phyloP scores from a whole-genome alignment of 1,140 invertebrate genomes.

The Linepithema humile region DNA sequence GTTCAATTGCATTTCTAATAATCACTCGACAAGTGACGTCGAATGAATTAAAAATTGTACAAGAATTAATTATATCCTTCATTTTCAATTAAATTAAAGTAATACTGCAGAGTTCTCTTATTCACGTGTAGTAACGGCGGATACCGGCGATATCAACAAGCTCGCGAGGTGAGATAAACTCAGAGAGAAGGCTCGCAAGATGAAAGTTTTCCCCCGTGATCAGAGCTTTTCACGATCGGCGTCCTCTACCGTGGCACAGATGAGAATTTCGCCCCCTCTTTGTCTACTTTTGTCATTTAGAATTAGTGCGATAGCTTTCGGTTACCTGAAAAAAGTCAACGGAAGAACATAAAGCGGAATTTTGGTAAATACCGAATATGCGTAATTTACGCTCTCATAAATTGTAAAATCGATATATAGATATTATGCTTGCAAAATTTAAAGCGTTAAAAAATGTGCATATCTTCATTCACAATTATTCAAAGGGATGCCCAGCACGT shows the following conservation, averaged over 20 bases:
- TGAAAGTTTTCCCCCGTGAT: conserved; percentile 58
- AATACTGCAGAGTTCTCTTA: neutral
- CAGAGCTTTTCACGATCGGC: conserved; percentile 67
- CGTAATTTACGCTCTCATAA: conserved; percentile 13
- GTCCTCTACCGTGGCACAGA: conserved; percentile 80
- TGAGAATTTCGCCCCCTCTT: conserved; percentile 71
- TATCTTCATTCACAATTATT: conserved; percentile 34
- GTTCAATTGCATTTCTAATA: too few relatives aligned
- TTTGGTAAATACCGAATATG: conserved; percentile 47
- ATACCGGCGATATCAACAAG: neutral
- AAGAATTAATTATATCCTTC: neutral
- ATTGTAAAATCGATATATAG: conserved; percentile 17
- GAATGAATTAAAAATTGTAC: neutral
- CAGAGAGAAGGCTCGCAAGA: conserved; percentile 65
- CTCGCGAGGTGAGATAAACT: conserved; percentile 45
- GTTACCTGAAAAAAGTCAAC: conserved; percentile 81
- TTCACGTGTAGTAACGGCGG: neutral
- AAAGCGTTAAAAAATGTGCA: conserved; percentile 43
- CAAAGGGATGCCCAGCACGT: conserved; percentile 15
- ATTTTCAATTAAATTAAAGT: neutral
- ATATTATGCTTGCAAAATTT: neutral
- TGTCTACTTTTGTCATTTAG: conserved; percentile 74
- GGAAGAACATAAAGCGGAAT: conserved; percentile 75
- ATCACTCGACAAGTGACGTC: too few relatives aligned
- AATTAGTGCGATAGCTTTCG: conserved; percentile 78